Evolutionary conservation across 2,888 invertebrate genomes (phyloP), one percentile per base, ranked within the genome.

Genomic region (Trisateles emortualis): DNA sequence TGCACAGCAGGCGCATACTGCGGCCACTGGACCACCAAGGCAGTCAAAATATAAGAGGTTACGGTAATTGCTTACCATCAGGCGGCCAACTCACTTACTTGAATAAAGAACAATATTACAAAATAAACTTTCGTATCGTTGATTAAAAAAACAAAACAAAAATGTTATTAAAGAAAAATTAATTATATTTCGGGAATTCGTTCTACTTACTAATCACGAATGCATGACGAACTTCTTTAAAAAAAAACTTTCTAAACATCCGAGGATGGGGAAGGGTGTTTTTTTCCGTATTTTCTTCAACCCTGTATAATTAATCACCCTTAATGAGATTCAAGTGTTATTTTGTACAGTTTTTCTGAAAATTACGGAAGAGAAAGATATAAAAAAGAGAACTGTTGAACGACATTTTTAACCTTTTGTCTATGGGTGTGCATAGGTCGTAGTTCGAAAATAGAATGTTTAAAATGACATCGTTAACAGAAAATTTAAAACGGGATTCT

Each of bases 321-420:
- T 16, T 56, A 61, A 67, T 59, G 46, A 59, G 47, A 66, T 70
- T 61, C 58, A 38, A 51, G 58, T 58, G 47, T 56, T 65, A 47
- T 55, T 46, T 43, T 42, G 38, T 51, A 48, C 22, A 43, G 38
- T 48, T 57, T 59, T 60, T 30, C 38, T 45, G 32, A 52, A 53
- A 45, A 51, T 43, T 53, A 55, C 50, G 41, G 59, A 64, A 52
- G 50, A 55, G 42, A n/a, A 64, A 48, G 52, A 43, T 24, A 58
- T 45, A 26, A 26, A 6, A 8, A 26, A 26, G 8, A 26, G 9
- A 26, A 26, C 3, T 57, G 52, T 50, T 42, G 14, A 42, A 29
- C 10, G 45, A 41, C 44, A 46, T 61, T 55, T 47, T 17, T 2
- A 26, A 16, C 8, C 11, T 8, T 16, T 40, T 19, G 13, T 38